Conservation (phyloP, 1,140 invertebrate genomes). For the Papilio polytes region DNA sequence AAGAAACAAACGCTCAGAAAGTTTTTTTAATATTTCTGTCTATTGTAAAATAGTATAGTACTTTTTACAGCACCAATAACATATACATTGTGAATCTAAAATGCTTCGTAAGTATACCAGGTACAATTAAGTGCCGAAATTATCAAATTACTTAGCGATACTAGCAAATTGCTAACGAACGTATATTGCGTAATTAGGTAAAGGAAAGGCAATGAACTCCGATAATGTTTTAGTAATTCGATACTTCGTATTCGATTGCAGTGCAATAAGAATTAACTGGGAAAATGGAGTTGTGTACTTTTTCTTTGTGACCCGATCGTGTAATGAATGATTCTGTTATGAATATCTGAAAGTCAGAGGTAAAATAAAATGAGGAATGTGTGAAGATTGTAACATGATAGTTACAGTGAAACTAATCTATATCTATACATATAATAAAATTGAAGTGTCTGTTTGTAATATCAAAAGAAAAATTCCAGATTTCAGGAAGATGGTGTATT, state of each 20-base stretch:
- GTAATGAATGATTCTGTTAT: constrained; percentile 1
- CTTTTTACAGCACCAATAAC: no score
- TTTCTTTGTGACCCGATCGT: not conserved
- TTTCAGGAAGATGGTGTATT: no score
- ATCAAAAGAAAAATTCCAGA: no score
- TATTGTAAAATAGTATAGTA: no score
- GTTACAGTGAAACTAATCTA: no score
- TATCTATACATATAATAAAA: no score
- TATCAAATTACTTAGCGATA: constrained; percentile 29
- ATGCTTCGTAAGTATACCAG: constrained; percentile 5
- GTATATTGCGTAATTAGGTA: constrained; percentile 25
- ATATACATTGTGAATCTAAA: not conserved
- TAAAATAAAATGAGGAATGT: not conserved
- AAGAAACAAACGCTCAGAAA: not conserved
- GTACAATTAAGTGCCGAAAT: not conserved
- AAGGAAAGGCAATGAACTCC: constrained; percentile 31
- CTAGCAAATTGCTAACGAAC: not conserved
- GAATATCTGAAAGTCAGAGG: not conserved
- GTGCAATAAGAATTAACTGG: constrained; percentile 12
- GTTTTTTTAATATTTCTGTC: no score
- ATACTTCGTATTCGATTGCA: constrained; percentile 23
- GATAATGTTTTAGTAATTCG: constrained; percentile 27
- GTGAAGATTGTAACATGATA: not conserved
- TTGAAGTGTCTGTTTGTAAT: no score
- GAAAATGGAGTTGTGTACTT: constrained; percentile 5